A percentile compares a stretch with the other conserved stretches of the same genome.
phyloP scores from a whole-genome alignment of 2,888 invertebrate genomes.

The Sphinx pinastri region DNA sequence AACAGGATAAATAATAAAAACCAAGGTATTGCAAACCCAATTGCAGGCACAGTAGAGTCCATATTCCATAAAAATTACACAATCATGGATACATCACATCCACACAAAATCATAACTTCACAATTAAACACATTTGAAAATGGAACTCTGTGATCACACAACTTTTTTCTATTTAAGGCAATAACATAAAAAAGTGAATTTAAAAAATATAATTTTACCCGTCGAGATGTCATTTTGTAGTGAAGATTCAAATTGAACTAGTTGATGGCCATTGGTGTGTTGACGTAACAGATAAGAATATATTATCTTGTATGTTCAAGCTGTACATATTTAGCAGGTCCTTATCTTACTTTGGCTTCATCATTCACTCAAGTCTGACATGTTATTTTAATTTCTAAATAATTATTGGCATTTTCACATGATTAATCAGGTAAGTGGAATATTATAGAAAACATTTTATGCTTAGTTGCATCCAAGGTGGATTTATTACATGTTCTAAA shows the following conservation, averaged over 20 bases:
- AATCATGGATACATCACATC: conserved; percentile 20
- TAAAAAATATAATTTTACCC: conserved; percentile 63
- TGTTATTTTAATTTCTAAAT: conserved; percentile 37
- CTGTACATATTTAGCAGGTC: conserved; percentile 48
- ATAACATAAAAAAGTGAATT: conserved; percentile 5
- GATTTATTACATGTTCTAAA: not conserved
- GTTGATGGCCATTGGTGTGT: conserved; percentile 58
- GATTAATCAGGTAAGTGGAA: conserved; percentile 29
- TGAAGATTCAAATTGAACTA: conserved; percentile 69
- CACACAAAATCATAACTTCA: conserved; percentile 22
- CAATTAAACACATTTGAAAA: conserved; percentile 17
- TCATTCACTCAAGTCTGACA: conserved; percentile 52
- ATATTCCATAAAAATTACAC: conserved; percentile 10
- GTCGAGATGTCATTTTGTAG: conserved; percentile 72
- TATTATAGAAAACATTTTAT: not conserved
- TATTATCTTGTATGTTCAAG: conserved; percentile 66
- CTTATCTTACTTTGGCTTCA: conserved; percentile 49
- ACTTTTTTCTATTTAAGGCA: not conserved
- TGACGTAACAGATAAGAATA: conserved; percentile 73
- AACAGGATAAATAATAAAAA: conserved; percentile 7
- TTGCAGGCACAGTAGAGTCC: not conserved
- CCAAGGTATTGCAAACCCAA: conserved; percentile 18
- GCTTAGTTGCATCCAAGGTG: not conserved
- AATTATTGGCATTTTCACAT: conserved; percentile 28
- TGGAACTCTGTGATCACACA: conserved; percentile 5